Conservation (phyloP, 2,113 vertebrate genomes). For the Coptodon rendalli region DNA sequence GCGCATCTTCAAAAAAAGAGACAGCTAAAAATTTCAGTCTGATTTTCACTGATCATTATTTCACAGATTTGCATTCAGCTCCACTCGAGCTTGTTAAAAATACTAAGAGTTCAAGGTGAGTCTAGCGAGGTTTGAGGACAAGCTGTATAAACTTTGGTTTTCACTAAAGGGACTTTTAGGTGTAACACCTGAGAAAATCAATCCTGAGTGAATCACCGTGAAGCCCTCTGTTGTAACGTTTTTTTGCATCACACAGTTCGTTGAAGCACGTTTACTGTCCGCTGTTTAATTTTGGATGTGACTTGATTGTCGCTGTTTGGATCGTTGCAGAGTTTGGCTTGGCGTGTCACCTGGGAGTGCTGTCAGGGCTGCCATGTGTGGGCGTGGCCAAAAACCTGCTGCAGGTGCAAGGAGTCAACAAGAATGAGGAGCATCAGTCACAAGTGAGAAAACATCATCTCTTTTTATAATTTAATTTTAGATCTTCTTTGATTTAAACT, state of each 20-base stretch:
- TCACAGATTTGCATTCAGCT: background rate
- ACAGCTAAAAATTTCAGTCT: background rate
- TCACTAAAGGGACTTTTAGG: background rate
- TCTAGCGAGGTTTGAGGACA: background rate
- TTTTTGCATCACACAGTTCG: background rate
- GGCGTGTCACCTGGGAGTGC: constrained; percentile 90
- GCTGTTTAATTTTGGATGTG: fast-evolving
- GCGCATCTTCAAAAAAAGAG: fast-evolving
- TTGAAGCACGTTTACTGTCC: background rate
- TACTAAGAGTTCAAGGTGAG: background rate
- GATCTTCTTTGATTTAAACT: background rate
- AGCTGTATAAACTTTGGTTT: background rate
- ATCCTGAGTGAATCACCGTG: background rate
- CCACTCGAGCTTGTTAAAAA: background rate
- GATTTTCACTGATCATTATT: background rate
- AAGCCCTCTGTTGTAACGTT: background rate
- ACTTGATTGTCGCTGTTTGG: background rate
- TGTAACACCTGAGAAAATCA: background rate
- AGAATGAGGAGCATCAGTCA: constrained; percentile 74
- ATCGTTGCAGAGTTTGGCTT: constrained; percentile 81
- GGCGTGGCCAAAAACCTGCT: constrained; percentile 96
- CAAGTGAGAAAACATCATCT: constrained; percentile 74
- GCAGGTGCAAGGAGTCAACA: constrained; percentile 83
- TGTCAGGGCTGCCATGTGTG: constrained; percentile 82
- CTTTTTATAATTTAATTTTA: fast-evolving